Evolutionary conservation across 1,140 invertebrate species (phyloP), one percentile per base, ranked within the genome.

Genomic region (Camponotus floridanus): DNA sequence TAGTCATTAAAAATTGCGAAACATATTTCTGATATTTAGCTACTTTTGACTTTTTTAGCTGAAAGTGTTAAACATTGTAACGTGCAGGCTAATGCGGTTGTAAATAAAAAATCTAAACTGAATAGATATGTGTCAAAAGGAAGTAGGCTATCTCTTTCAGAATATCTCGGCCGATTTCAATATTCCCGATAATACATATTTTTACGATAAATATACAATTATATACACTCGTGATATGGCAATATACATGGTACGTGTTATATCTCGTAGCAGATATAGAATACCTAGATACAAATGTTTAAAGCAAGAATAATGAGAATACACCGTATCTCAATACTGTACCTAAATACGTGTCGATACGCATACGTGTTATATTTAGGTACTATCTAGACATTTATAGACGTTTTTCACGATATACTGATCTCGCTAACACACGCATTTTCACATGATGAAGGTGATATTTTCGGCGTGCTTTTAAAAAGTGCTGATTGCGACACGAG

Each of bases 271-370:
- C 76, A 57, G 79, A 81, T 73, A 61, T 59, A 61, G 48, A 51
- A 57, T 81, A 81, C 68, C 68, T 74, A 83, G 79, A 83, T 83
- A 83, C 68, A 83, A 83, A 83, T 36, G 26, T 83, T 45, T 31
- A 61, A 83, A 83, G 79, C 79, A 73, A 73, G 55, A 74, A n/a
- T 45, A 45, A 73, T 73, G 21, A 57, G 74, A 36, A 73, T 74
- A 83, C 15, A 51, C 9, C 33, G 31, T 68, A 67, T 59, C 39
- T 61, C 26, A 9, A 74, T 61, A 70, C 11, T 15, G 68, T 73
- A 83, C 55, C 39, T 31, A 61, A 51, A 45, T 45, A 45, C 15
- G 18, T 31, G 21, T 71, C 48, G 39, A 64, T 71, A 83, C 67
- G 26, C 26, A 31, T 71, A 15, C 26, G 68, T 55, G 11, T 51